These are phyloP conservation scores for Falco concolor DNA, from an alignment of 2,797 vertebrate genomes.

Conservation along the genomic window DNA sequence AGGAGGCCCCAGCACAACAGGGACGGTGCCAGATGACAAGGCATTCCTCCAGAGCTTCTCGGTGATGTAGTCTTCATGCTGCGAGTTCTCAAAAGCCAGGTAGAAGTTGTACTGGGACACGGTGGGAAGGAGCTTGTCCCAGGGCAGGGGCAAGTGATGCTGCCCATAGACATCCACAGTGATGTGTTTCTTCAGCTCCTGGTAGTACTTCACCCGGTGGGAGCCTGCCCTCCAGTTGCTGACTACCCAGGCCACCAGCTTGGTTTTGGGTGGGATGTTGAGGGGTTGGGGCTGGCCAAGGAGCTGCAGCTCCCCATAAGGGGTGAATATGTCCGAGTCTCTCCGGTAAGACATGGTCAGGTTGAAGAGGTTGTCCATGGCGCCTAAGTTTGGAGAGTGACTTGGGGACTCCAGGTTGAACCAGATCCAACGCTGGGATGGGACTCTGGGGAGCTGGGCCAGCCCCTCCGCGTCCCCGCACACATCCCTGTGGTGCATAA, in stretches of 20 bases:
- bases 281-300: background rate
- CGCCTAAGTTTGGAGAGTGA: background rate
- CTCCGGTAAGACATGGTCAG: slow-evolving; percentile 62
- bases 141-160: background rate
- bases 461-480: rapidly evolving
- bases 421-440: slow-evolving; percentile 65
- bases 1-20: slow-evolving; percentile 65
- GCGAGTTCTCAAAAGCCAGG: slow-evolving; percentile 66
- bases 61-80: slow-evolving; percentile 51
- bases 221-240: slow-evolving; percentile 32
- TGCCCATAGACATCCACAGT: background rate
- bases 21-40: slow-evolving; percentile 27
- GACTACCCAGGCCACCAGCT: slow-evolving; percentile 65
- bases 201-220: background rate
- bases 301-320: slow-evolving; percentile 55
- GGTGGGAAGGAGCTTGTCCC: background rate
- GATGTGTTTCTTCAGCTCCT: slow-evolving; percentile 20
- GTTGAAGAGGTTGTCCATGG: slow-evolving; percentile 58
- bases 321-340: slow-evolving; percentile 59
- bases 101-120: slow-evolving; percentile 63
- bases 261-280: slow-evolving; percentile 16
- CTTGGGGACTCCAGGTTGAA: slow-evolving; percentile 52
- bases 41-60: slow-evolving; percentile 78
- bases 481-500: slow-evolving; percentile 53
- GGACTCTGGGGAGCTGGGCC: background rate